Evolutionary conservation across 2,888 invertebrate species (phyloP), one percentile per base, ranked within the genome.

Genomic region (Aporophyla lueneburgensis): DNA sequence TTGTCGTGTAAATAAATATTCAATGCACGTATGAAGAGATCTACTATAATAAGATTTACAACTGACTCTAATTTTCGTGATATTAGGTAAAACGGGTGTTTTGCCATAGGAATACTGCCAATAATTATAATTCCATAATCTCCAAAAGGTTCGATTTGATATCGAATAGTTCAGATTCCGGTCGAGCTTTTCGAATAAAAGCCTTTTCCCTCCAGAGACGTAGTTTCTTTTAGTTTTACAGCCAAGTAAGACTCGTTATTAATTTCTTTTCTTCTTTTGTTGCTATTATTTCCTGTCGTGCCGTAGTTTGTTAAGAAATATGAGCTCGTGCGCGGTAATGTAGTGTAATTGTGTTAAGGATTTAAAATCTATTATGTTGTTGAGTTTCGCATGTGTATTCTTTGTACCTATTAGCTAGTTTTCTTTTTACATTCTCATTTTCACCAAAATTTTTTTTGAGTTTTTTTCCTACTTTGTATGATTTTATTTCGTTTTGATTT

Each of bases 311-410:
- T 56, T 65, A 59, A 72, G 82, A 85, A 74, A 70, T 85, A 84
- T 65, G 74, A 74, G 71, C 62, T 75, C 21, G 43, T 72, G 59
- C 14, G 61, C 54, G 21, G 70, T 81, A 77, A 74, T 84, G 43
- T 77, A 73, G 72, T 81, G 85, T 85, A 85, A 83, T 81, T 85
- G 74, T 77, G 71, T 81, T 74, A 72, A 69, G 67, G 69, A 84
- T 84, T 85, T 77, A 61, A 85, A 83, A 74, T 72, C 67, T 71
- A 84, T 84, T 81, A 70, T 65, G 74, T 67, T 56, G 33, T 58
- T 73, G 27, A 54, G 46, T 56, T 76, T 74, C 43, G 9, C 24
- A 19, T 33, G 5, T 53, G 5, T 53, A 68, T 24, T 10, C 53
- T 66, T 58, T 69, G 16, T 58, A n/a, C n/a, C n/a, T n/a, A 61